Conservation (phyloP, 1,140 invertebrate species). For the Brachionus asplanchnoidis region DNA sequence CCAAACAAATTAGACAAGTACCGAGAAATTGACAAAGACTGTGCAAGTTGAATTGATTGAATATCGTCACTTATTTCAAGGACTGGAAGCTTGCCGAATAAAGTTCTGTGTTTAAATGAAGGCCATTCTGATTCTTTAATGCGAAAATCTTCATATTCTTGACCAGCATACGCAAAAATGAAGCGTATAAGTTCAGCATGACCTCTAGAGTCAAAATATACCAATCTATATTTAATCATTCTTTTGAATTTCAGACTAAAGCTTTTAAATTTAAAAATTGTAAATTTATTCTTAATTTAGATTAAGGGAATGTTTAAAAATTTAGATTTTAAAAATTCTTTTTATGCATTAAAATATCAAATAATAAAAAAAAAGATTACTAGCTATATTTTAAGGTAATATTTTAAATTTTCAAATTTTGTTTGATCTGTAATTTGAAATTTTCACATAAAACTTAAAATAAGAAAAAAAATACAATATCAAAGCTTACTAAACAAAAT, state of each 20-base stretch:
- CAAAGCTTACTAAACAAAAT: too few species aligned
- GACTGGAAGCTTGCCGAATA: neutral
- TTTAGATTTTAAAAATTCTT: neutral
- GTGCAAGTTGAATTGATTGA: neutral
- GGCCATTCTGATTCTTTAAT: constrained; percentile 44
- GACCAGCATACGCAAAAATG: constrained; percentile 43
- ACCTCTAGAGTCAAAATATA: constrained; percentile 44
- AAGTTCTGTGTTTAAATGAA: constrained; percentile 8
- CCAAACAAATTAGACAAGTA: neutral
- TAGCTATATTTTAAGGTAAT: too few species aligned
- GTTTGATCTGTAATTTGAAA: too few species aligned
- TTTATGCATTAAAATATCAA: too few species aligned
- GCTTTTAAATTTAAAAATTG: neutral
- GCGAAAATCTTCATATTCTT: constrained; percentile 45
- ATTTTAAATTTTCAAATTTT: too few species aligned
- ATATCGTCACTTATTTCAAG: neutral
- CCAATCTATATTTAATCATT: constrained; percentile 40
- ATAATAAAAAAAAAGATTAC: too few species aligned
- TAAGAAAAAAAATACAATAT: too few species aligned
- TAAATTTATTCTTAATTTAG: neutral
- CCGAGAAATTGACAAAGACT: neutral
- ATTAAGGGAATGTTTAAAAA: neutral
- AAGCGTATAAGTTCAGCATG: constrained; percentile 44
- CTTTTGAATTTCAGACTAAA: neutral
- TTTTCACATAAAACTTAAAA: too few species aligned